These are phyloP conservation scores for Eutolmus rufibarbis DNA, from an alignment of 2,888 invertebrate genomes.

Conservation along the genomic window DNA sequence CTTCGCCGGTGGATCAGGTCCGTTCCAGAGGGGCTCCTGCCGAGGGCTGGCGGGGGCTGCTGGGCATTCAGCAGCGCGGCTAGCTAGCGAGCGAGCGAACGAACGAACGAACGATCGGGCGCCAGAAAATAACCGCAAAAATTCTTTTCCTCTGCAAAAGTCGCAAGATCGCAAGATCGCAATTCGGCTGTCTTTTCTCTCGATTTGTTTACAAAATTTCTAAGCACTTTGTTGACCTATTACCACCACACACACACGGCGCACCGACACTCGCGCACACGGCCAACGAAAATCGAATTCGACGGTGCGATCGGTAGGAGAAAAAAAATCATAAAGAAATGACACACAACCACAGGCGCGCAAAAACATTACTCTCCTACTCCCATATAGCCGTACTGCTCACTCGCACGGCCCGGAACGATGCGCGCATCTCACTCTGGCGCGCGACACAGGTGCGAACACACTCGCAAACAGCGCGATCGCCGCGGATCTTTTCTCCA, in stretches of 20 bases:
- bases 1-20: neutral
- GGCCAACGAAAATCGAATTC: neutral
- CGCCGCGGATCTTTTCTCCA: neutral
- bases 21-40: neutral
- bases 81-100: neutral
- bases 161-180: neutral
- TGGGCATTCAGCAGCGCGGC: neutral
- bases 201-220: slow-evolving; percentile 33
- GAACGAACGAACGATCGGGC: neutral
- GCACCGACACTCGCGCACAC: neutral
- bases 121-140: neutral
- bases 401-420: neutral
- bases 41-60: neutral
- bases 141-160: neutral
- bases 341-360: neutral
- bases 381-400: neutral
- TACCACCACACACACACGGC: neutral
- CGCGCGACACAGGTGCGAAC: neutral
- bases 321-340: neutral
- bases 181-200: slow-evolving; percentile 1
- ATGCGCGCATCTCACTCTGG: neutral
- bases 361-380: neutral
- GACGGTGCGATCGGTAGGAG: neutral
- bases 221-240: slow-evolving; percentile 35
- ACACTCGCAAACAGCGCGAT: neutral